These are phyloP conservation scores for Aspidiotus destructor DNA, from an alignment of 2,888 invertebrate genomes.

Conservation along the genomic window DNA sequence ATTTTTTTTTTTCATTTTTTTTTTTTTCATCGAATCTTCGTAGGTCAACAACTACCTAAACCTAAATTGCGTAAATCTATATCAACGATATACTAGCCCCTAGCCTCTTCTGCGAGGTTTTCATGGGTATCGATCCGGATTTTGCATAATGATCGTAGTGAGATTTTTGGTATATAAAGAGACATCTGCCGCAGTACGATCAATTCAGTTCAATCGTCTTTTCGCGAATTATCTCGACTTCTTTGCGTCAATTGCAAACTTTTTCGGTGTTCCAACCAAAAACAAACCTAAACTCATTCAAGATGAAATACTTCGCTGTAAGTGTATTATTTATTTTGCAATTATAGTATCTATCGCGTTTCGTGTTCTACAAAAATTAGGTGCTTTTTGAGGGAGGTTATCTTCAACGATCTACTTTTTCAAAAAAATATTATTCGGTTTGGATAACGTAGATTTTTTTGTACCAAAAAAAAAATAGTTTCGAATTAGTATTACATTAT, in stretches of 20 bases:
- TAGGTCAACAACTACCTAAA: slow-evolving; percentile 27
- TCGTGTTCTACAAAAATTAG: no score
- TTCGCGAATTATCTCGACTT: slow-evolving; percentile 20
- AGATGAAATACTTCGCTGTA: slow-evolving; percentile 30
- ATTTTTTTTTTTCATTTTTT: slow-evolving; percentile 16
- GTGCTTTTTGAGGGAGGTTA: no score
- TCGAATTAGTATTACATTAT: no score
- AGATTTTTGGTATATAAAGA: slow-evolving; percentile 22
- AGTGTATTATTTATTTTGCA: slow-evolving; percentile 20
- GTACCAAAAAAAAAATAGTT: no score
- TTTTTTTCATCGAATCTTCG: slow-evolving; percentile 5
- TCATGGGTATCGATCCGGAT: slow-evolving; percentile 22
- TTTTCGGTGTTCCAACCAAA: slow-evolving; percentile 9
- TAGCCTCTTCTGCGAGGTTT: neutral
- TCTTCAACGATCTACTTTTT: no score
- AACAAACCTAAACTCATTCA: slow-evolving; percentile 11
- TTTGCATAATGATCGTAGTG: slow-evolving; percentile 23
- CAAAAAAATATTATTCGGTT: no score
- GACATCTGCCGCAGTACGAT: slow-evolving; percentile 5
- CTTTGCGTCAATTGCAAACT: slow-evolving; percentile 4
- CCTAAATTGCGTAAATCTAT: slow-evolving; percentile 27
- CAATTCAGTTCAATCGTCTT: slow-evolving; percentile 15
- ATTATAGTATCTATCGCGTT: no score
- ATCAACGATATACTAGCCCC: slow-evolving; percentile 13
- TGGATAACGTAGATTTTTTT: no score